Conservation (phyloP, 2,113 vertebrate species). For the Seriola quinqueradiata region DNA sequence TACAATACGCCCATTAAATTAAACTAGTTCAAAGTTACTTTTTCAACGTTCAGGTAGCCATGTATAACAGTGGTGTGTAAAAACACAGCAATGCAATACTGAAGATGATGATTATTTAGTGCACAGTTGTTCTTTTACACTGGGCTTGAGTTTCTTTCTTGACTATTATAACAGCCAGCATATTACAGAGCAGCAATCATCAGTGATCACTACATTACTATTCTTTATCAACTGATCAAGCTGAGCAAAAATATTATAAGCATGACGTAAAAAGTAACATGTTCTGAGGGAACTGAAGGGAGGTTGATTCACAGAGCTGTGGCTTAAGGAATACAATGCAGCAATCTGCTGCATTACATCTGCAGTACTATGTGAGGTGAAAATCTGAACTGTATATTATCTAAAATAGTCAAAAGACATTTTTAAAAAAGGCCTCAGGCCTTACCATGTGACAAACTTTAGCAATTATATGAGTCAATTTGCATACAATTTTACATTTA, state of each 20-base stretch:
- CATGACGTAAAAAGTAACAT: background rate
- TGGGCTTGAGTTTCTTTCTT: too few relatives aligned
- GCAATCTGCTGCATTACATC: background rate
- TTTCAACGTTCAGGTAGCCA: background rate
- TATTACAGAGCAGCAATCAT: background rate
- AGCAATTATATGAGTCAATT: too few relatives aligned
- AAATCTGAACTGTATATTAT: too few relatives aligned
- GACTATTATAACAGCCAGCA: background rate
- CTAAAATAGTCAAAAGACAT: too few relatives aligned
- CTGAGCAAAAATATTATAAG: background rate
- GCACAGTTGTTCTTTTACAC: too few relatives aligned
- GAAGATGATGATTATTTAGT: too few relatives aligned
- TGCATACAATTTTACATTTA: too few relatives aligned
- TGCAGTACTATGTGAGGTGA: background rate
- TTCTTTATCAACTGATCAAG: background rate
- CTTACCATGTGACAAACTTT: too few relatives aligned
- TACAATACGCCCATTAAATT: background rate
- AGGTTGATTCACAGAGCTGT: background rate
- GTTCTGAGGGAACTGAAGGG: background rate
- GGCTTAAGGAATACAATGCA: background rate
- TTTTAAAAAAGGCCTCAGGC: too few relatives aligned
- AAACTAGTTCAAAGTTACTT: background rate
- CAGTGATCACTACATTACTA: background rate
- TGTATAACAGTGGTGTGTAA: background rate
- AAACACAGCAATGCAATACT: background rate